Evolutionary conservation across 2,888 invertebrate species (phyloP).

Genomic region (Drosophila flavopinicola): DNA sequence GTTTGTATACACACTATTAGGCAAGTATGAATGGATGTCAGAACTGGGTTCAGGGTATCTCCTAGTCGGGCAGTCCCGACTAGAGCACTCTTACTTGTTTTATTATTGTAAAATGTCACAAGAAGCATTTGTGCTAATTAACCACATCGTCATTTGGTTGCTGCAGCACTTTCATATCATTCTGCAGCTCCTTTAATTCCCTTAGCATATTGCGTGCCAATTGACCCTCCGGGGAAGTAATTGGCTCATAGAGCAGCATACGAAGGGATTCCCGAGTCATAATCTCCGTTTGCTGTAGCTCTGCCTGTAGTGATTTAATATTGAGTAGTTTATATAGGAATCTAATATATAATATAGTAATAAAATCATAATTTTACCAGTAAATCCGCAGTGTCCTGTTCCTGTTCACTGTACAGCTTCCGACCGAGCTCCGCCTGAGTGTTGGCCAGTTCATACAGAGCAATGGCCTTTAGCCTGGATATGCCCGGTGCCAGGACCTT

Average conservation of each 20-base stretch:
- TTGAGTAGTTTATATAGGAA: background rate
- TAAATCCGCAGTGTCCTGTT: conserved; percentile 64
- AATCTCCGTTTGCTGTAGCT: conserved; percentile 86
- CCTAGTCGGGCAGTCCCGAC: too few relatives aligned
- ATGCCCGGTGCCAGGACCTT: conserved; percentile 87
- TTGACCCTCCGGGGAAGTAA: conserved; percentile 89
- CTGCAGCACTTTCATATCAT: conserved; percentile 84
- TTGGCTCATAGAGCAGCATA: conserved; percentile 89
- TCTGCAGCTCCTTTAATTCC: conserved; percentile 87
- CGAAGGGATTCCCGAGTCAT: conserved; percentile 87
- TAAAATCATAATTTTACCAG: conserved; percentile 45
- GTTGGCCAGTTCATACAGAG: conserved; percentile 90
- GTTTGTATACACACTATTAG: too few relatives aligned
- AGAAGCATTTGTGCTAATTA: conserved; percentile 13
- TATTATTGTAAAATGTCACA: background rate
- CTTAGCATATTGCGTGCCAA: conserved; percentile 88
- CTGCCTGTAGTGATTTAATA: conserved; percentile 82
- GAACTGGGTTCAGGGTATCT: too few relatives aligned
- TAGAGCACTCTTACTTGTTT: background rate
- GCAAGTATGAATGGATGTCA: too few relatives aligned
- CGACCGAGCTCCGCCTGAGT: conserved; percentile 87
- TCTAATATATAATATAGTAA: too few relatives aligned
- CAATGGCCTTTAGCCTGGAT: conserved; percentile 86
- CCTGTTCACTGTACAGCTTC: conserved; percentile 76
- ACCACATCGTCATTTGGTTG: conserved; percentile 49